Conservation (phyloP, 2,797 vertebrate genomes). For the Siniperca undulata region DNA sequence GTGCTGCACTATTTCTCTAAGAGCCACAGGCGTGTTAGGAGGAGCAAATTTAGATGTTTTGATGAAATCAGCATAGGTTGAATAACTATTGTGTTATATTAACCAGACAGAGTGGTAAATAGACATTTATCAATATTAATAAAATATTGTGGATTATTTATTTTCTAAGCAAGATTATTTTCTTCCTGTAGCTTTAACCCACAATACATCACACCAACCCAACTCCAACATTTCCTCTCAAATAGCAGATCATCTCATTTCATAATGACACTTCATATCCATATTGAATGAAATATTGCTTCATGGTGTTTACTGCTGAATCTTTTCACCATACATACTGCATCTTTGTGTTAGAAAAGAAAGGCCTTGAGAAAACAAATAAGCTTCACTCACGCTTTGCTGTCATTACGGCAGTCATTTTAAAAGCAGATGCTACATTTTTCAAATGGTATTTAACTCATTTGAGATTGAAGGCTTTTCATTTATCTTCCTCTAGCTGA, state of each 20-base stretch:
- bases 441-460: constrained; percentile 44
- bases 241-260: constrained; percentile 9
- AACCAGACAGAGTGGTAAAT: background rate
- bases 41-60: background rate
- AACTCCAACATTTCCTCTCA: background rate
- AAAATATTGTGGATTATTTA: background rate
- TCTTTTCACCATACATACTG: constrained; percentile 1
- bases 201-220: background rate
- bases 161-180: background rate
- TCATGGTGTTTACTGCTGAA: constrained; percentile 6
- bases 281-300: constrained; percentile 12
- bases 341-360: background rate
- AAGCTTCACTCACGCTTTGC: background rate
- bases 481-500: constrained; percentile 46
- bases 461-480: constrained; percentile 46
- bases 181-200: background rate
- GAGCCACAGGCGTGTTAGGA: background rate
- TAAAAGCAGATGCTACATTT: constrained; percentile 28
- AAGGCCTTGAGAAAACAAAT: constrained; percentile 25
- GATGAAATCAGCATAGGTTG: background rate
- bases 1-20: background rate
- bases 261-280: constrained; percentile 2
- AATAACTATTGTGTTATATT: background rate
- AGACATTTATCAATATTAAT: background rate
- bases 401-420: constrained; percentile 25